A percentile compares a stretch with the other conserved stretches of the same genome.
These are phyloP conservation scores for Clarias macrocephalus DNA, from an alignment of 2,113 vertebrate species.

Conservation along the genomic window DNA sequence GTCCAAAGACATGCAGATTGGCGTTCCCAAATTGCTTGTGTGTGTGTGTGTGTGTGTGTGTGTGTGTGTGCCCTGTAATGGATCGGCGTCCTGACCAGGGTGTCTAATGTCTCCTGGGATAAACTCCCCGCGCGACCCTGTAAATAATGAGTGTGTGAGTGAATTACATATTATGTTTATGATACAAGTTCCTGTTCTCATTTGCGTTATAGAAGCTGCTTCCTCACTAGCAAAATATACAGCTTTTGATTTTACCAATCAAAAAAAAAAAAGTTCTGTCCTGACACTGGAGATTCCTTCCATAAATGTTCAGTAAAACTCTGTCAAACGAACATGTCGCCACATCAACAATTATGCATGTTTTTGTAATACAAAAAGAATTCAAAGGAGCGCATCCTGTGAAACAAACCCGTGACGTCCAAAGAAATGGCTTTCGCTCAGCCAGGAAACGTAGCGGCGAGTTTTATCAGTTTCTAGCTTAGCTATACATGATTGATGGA, in stretches of 20 bases:
- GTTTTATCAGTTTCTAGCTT: not conserved
- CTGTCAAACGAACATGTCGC: not conserved
- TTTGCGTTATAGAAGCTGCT: not conserved
- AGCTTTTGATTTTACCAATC: not conserved
- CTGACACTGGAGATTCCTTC: conserved; percentile 8
- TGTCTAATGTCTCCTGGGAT: no score
- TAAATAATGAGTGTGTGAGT: no score
- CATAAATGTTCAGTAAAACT: not conserved
- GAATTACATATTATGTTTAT: not conserved
- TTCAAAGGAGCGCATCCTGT: not conserved
- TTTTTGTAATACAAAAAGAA: not conserved
- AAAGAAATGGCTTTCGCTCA: not conserved
- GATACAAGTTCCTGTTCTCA: not conserved
- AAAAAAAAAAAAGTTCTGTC: not conserved
- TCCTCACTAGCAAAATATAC: not conserved
- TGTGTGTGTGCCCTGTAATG: no score
- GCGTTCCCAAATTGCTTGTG: no score
- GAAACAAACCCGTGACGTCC: not conserved
- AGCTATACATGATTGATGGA: not conserved
- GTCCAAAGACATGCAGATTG: no score
- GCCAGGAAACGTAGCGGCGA: not conserved
- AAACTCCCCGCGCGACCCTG: no score
- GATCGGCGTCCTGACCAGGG: no score
- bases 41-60: no score
- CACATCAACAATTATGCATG: not conserved